These are phyloP conservation scores for Cosmia pyralina DNA, from an alignment of 2,888 invertebrate species.

Conservation along the genomic window DNA sequence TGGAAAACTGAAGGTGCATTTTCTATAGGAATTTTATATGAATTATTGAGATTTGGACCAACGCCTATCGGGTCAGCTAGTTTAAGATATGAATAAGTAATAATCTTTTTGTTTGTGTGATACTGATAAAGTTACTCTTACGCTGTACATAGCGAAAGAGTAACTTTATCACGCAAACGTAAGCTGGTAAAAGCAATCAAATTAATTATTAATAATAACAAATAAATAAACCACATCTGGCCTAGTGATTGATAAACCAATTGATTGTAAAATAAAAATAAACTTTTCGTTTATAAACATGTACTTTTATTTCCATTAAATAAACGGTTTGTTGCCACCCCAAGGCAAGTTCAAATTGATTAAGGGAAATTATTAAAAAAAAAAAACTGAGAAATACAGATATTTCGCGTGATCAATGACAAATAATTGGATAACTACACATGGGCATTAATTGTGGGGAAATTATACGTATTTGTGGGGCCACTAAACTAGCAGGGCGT, in stretches of 20 bases:
- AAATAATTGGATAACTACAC: conserved; percentile 63
- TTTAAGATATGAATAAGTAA: no score
- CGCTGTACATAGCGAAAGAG: no score
- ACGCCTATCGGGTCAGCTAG: no score
- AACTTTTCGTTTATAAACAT: conserved; percentile 1
- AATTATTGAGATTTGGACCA: no score
- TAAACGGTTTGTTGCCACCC: conserved; percentile 37
- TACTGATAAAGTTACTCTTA: no score
- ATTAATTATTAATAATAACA: not conserved
- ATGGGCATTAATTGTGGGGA: conserved; percentile 46
- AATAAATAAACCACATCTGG: conserved; percentile 11
- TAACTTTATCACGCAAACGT: not conserved
- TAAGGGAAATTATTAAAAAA: conserved; percentile 36
- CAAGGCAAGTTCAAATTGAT: conserved; percentile 46
- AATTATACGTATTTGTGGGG: conserved; percentile 28
- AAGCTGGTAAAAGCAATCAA: not conserved
- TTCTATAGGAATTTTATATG: no score
- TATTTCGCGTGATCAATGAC: conserved; percentile 57
- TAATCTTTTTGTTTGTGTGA: no score
- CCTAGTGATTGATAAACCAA: conserved; percentile 19
- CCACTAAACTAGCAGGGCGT: not conserved
- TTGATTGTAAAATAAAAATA: conserved; percentile 24
- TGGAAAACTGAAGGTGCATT: no score
- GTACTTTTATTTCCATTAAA: conserved; percentile 30
- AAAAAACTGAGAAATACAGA: conserved; percentile 39